phyloP scores from a whole-genome alignment of 92 coral and sea anemone species.

The Actinostola sp. region DNA sequence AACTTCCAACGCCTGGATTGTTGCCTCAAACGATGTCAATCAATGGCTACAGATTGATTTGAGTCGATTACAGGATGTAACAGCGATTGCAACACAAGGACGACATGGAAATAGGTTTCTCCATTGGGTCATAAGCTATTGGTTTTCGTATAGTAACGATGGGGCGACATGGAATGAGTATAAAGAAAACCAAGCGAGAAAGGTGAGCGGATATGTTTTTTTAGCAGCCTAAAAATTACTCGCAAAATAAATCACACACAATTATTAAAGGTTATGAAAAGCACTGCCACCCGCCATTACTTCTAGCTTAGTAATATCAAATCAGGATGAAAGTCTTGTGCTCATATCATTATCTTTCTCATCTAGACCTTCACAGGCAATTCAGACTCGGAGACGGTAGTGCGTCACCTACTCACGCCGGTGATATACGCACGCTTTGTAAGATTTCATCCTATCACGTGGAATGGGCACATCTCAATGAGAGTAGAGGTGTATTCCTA shows the following conservation, averaged over 20 bases:
- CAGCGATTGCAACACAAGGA: conserved; percentile 38
- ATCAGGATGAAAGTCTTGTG: neutral
- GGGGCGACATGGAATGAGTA: neutral
- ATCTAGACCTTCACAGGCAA: conserved; percentile 1
- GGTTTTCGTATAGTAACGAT: conserved; percentile 20
- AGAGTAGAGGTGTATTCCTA: conserved; percentile 24
- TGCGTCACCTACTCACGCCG: conserved; percentile 5
- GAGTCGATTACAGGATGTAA: conserved; percentile 13
- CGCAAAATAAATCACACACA: no score
- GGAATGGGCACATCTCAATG: neutral
- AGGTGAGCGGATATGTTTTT: neutral
- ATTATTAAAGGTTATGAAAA: no score
- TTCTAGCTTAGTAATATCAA: neutral
- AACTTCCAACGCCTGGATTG: neutral
- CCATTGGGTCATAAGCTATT: conserved; percentile 27
- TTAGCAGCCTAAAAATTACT: neutral
- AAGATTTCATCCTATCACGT: neutral
- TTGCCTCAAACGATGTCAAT: neutral
- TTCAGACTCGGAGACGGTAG: neutral
- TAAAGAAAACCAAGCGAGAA: conserved; percentile 8
- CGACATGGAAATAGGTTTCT: neutral
- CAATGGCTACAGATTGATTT: conserved; percentile 38
- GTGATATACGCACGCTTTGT: neutral
- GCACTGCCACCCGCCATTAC: neutral
- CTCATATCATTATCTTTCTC: neutral